A percentile compares a stretch with the other conserved stretches of the same genome.
phyloP scores from a whole-genome alignment of 2,113 vertebrate genomes.

The Furnarius figulus region DNA sequence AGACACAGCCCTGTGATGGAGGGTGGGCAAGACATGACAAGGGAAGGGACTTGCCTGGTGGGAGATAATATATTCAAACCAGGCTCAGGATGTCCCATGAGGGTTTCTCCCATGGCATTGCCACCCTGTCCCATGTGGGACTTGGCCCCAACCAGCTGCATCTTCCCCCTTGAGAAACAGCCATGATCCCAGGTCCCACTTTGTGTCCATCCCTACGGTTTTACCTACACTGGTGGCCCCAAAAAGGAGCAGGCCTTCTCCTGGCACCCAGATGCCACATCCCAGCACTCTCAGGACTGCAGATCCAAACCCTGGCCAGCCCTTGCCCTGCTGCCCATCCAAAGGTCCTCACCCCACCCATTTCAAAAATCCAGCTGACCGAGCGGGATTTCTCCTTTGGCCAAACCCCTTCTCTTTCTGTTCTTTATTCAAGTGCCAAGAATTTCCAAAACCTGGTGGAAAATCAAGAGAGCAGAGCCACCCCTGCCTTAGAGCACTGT shows the following conservation, averaged over 20 bases:
- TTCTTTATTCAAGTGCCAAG: not conserved
- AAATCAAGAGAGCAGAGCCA: not conserved
- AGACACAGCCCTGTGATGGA: not conserved
- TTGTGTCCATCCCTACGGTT: not conserved
- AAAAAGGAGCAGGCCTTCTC: not conserved
- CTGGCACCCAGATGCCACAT: not conserved
- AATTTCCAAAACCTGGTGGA: not conserved
- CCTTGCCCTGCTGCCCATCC: not conserved
- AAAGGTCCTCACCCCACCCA: not conserved
- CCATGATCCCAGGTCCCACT: not conserved
- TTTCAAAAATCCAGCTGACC: conserved; percentile 11
- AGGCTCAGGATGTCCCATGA: not conserved
- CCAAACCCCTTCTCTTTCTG: not conserved
- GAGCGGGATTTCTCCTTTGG: not conserved
- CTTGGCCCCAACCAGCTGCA: not conserved
- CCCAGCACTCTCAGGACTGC: not conserved
- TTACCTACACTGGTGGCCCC: not conserved
- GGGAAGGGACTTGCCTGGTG: not conserved
- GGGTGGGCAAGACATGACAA: fast-evolving
- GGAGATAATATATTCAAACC: not conserved
- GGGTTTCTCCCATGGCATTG: not conserved
- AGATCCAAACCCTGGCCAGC: not conserved
- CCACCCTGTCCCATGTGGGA: not conserved
- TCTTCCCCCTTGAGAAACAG: not conserved
- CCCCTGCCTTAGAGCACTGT: not conserved